Evolutionary conservation across 2,113 vertebrate species (phyloP).

Genomic region (Theristicus caerulescens): DNA sequence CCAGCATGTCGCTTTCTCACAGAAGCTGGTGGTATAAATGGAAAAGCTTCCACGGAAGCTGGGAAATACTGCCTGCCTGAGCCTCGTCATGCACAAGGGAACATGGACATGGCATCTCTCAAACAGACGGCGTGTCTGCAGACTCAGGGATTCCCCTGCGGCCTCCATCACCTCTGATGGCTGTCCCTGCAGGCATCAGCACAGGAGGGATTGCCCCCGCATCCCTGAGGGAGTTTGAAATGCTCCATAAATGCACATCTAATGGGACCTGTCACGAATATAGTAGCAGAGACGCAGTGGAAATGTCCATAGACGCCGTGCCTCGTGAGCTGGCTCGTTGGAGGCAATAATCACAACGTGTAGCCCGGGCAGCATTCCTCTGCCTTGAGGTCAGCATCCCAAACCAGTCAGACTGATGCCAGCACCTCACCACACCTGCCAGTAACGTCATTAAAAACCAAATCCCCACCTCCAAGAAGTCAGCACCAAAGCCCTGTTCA

Average conservation of each 20-base stretch:
- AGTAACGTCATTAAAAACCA: not conserved
- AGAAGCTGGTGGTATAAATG: not conserved
- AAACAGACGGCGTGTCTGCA: rapidly evolving
- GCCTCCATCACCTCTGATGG: not conserved
- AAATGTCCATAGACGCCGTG: not conserved
- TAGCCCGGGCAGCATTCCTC: not conserved
- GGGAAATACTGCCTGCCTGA: not conserved
- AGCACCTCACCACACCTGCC: not conserved
- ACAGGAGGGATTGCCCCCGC: rapidly evolving
- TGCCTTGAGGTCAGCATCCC: conserved; percentile 40
- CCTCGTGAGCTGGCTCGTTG: not conserved
- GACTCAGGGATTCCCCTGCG: not conserved
- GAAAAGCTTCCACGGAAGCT: not conserved
- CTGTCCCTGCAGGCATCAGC: not conserved
- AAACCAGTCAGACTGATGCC: conserved; percentile 9
- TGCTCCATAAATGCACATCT: not conserved
- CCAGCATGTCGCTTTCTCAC: not conserved
- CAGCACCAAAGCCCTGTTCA: not conserved
- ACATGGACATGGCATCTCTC: not conserved
- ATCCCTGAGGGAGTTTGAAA: not conserved
- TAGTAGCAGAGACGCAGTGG: not conserved
- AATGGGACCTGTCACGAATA: not conserved
- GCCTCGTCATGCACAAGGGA: not conserved
- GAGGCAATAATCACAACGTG: not conserved
- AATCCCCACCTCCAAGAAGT: not conserved